These are phyloP conservation scores for Peromyscus polionotus DNA, from an alignment of 2,113 vertebrate genomes.

Conservation along the genomic window DNA sequence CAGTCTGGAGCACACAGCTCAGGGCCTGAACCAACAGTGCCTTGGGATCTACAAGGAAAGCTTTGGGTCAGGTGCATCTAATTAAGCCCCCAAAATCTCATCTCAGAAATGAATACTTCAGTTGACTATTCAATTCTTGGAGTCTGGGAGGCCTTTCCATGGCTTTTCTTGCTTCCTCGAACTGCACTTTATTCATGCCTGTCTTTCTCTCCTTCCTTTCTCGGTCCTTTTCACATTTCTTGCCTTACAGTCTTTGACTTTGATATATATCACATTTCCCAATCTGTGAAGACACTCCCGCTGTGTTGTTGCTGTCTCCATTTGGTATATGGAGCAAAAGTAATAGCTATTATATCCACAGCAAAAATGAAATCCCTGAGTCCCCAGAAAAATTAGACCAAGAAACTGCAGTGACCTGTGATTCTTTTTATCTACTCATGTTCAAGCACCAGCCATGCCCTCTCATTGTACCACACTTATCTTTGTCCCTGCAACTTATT, in stretches of 20 bases:
- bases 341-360: background rate
- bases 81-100: background rate
- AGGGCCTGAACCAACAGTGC: background rate
- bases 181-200: background rate
- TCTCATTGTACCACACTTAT: background rate
- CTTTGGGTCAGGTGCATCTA: background rate
- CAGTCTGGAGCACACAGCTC: background rate
- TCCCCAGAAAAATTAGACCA: conserved; percentile 46
- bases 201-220: background rate
- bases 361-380: conserved; percentile 44
- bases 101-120: conserved; percentile 19
- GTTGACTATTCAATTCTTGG: background rate
- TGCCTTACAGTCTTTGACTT: background rate
- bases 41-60: background rate
- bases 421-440: conserved; percentile 13
- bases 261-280: conserved; percentile 12
- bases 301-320: conserved; percentile 7
- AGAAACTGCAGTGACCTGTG: conserved; percentile 19
- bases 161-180: background rate
- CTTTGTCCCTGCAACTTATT: conserved; percentile 24
- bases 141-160: background rate
- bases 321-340: conserved; percentile 23
- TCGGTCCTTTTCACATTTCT: background rate
- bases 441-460: background rate
- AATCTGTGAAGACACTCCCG: conserved; percentile 37